Conservation (phyloP, 2,888 invertebrate species). For the Dicyrtomina minuta region DNA sequence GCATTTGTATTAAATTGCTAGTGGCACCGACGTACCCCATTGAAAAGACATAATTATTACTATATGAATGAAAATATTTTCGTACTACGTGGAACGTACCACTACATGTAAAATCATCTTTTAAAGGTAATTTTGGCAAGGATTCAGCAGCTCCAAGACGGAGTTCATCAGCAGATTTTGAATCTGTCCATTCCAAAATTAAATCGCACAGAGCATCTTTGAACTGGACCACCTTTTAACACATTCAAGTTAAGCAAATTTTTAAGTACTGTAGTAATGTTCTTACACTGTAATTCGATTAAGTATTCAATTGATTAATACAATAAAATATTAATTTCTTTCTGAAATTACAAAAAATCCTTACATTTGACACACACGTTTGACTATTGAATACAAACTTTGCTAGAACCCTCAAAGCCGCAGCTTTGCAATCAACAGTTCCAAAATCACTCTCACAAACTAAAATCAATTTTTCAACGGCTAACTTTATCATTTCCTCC, state of each 20-base stretch:
- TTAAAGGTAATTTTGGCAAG: conserved; percentile 37
- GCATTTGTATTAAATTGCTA: too few species aligned
- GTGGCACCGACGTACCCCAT: too few species aligned
- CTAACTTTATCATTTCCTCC: conserved; percentile 24
- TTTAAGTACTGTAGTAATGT: not conserved
- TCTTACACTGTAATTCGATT: too few species aligned
- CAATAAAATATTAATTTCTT: not conserved
- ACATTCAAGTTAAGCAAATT: not conserved
- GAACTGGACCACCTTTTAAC: not conserved
- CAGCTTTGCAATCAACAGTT: conserved; percentile 36
- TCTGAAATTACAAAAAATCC: conserved; percentile 8
- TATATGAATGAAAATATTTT: too few species aligned
- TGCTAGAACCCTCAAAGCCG: conserved; percentile 32
- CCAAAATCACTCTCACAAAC: conserved; percentile 36
- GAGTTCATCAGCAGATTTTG: conserved; percentile 45
- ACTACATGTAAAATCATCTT: too few species aligned
- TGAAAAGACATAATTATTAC: too few species aligned
- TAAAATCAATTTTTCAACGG: conserved; percentile 23
- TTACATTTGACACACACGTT: too few species aligned
- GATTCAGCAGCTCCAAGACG: conserved; percentile 41
- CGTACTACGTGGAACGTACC: too few species aligned
- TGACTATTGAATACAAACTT: conserved; percentile 31
- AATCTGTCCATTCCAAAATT: conserved; percentile 39
- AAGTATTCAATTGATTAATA: too few species aligned
- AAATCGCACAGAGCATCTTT: conserved; percentile 17